These are phyloP conservation scores for Drosophila asahinai DNA, from an alignment of 1,140 invertebrate genomes.

Conservation along the genomic window DNA sequence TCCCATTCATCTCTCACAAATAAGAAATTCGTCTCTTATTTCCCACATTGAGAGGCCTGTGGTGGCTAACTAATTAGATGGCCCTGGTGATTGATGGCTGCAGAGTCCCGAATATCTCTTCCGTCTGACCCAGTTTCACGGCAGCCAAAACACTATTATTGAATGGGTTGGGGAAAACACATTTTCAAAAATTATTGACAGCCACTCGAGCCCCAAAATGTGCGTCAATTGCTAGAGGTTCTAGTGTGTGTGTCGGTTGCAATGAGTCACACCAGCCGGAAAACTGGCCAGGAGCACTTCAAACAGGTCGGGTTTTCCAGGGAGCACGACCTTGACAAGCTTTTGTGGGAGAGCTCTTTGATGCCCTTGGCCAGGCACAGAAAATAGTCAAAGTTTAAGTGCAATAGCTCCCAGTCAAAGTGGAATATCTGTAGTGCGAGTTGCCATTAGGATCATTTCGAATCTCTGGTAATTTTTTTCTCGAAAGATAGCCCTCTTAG, in stretches of 20 bases:
- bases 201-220: slow-evolving; percentile 64
- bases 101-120: slow-evolving; percentile 36
- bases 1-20: slow-evolving; percentile 21
- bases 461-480: not conserved
- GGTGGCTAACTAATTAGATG: slow-evolving; percentile 63
- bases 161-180: slow-evolving; percentile 59
- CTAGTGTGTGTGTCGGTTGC: slow-evolving; percentile 50
- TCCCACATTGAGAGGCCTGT: slow-evolving; percentile 32
- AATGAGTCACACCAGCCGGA: slow-evolving; percentile 40
- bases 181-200: slow-evolving; percentile 67
- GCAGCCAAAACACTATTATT: slow-evolving; percentile 61
- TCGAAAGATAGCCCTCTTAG: not conserved
- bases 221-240: slow-evolving; percentile 63
- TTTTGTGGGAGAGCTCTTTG: slow-evolving; percentile 20
- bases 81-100: slow-evolving; percentile 71
- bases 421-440: slow-evolving; percentile 34
- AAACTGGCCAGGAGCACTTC: not conserved
- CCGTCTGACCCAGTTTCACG: slow-evolving; percentile 64
- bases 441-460: not conserved
- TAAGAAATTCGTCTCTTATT: slow-evolving; percentile 34
- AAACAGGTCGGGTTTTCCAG: slow-evolving; percentile 38
- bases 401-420: no score
- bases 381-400: not conserved
- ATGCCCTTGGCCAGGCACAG: slow-evolving; percentile 45
- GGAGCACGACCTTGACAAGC: slow-evolving; percentile 37